Evolutionary conservation across 2,888 invertebrate genomes (phyloP).

Genomic region (Limnephilus auricula): DNA sequence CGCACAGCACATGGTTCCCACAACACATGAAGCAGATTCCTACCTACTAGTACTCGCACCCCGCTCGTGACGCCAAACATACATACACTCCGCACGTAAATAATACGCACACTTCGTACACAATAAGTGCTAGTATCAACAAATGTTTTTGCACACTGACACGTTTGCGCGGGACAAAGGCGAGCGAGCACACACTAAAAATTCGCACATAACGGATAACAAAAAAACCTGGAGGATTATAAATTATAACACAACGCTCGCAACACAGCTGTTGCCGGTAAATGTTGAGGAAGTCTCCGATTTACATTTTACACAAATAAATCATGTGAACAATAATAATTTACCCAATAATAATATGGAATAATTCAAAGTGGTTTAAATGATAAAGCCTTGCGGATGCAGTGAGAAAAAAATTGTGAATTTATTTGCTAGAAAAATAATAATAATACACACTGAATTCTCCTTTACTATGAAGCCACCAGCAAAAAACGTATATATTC

Average conservation of each 20-base stretch:
- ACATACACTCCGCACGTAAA: background rate
- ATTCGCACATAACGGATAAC: slow-evolving; percentile 2
- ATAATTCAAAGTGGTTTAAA: background rate
- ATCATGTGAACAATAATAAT: background rate
- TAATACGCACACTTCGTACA: background rate
- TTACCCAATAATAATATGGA: background rate
- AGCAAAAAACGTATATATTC: too few species aligned
- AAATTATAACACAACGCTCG: background rate
- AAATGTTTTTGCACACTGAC: background rate
- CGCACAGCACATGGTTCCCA: slow-evolving; percentile 9
- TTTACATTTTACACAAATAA: slow-evolving; percentile 2
- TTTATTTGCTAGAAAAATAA: too few species aligned
- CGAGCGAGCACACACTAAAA: background rate
- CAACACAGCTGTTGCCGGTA: background rate
- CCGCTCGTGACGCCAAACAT: background rate
- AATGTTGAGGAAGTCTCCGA: background rate
- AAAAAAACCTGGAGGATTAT: slow-evolving; percentile 1
- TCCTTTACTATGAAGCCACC: too few species aligned
- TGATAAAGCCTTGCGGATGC: background rate
- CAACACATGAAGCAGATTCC: background rate
- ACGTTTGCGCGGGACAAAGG: background rate
- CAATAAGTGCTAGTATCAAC: slow-evolving; percentile 2
- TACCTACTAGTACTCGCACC: background rate
- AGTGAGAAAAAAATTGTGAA: background rate
- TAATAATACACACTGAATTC: too few species aligned